Evolutionary conservation across 2,113 vertebrate genomes (phyloP), one percentile per base, ranked within the genome.

Genomic region (Daubentonia madagascariensis): DNA sequence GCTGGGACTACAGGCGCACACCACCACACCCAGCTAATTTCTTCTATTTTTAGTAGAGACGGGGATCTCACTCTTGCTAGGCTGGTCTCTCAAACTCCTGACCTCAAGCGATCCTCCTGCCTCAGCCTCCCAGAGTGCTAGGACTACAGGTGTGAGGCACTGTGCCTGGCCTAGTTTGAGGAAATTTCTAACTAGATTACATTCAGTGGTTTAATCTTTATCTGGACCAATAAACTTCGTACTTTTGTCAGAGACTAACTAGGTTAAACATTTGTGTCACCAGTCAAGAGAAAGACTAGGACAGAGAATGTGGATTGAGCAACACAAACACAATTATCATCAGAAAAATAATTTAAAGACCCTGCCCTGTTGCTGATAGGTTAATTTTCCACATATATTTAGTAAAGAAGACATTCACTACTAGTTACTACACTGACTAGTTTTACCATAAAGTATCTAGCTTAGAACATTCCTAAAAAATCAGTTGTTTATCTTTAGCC

Each of bases 121-220:
- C 25, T 61, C 59, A 61, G 59, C 8, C 59, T 61, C 59, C 59
- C 25, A 61, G 59, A 61, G 25, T 61, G 59, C 59, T 61, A 30
- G 8, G 59, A 61, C 28, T 28, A 61, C 18, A 57, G 54, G 54
- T 18, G 6, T 57, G 54, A 57, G 18, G 25, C 4, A 61, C 61
- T 1, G 30, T 30, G 10, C 20, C 54, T 2, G 7, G 54, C 54
- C 54, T 57, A 57, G 72, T 83, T 45, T 80, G 40, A 50, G 16
- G 35, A 97, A 87, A 92, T 92, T 83, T 94, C 78, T 88, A 88
- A 91, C 68, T 95, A 91, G 72, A 86, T 52, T 84, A 80, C 11
- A 80, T 75, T 98, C 52, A 88, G 28, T 68, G 28, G 75, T 52
- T 94, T 96, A 88, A 97, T 91, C 43, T 57, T 96, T 78, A 94